Conservation (phyloP, 2,113 vertebrate genomes). For the Cyphomyrus discorhynchus region DNA sequence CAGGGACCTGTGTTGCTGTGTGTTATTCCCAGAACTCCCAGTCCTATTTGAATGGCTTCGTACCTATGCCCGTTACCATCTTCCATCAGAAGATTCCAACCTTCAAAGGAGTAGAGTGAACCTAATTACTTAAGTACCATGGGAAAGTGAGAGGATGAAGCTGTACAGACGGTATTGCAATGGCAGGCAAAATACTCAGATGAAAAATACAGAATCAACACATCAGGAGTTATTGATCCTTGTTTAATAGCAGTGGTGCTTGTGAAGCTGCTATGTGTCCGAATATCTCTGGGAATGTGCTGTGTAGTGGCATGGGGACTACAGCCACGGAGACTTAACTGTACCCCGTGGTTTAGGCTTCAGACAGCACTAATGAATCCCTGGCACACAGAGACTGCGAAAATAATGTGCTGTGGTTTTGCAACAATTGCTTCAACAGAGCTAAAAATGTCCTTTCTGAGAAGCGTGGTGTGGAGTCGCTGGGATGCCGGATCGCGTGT, state of each 20-base stretch:
- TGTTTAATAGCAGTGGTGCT: background rate
- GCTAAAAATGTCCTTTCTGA: slow-evolving; percentile 41
- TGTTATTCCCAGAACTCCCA: background rate
- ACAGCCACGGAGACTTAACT: slow-evolving; percentile 41
- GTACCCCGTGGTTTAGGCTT: slow-evolving; percentile 47
- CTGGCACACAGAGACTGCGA: background rate
- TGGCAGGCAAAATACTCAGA: background rate
- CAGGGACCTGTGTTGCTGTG: background rate
- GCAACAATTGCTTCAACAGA: slow-evolving; percentile 51
- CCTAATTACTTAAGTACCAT: background rate
- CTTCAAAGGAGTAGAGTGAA: background rate
- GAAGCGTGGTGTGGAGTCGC: slow-evolving; percentile 53
- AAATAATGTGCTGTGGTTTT: slow-evolving; percentile 34
- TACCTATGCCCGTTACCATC: background rate
- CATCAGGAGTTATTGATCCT: background rate
- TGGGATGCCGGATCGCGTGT: slow-evolving; percentile 41
- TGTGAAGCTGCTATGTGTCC: background rate
- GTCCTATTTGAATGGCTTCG: background rate
- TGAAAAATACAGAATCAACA: background rate
- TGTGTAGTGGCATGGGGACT: background rate
- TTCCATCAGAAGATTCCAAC: background rate
- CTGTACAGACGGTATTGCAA: background rate
- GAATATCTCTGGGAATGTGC: background rate
- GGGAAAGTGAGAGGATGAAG: background rate
- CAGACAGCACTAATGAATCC: slow-evolving; percentile 53